phyloP scores from a whole-genome alignment of 2,113 vertebrate genomes.

The Mesembrinibis cayennensis region DNA sequence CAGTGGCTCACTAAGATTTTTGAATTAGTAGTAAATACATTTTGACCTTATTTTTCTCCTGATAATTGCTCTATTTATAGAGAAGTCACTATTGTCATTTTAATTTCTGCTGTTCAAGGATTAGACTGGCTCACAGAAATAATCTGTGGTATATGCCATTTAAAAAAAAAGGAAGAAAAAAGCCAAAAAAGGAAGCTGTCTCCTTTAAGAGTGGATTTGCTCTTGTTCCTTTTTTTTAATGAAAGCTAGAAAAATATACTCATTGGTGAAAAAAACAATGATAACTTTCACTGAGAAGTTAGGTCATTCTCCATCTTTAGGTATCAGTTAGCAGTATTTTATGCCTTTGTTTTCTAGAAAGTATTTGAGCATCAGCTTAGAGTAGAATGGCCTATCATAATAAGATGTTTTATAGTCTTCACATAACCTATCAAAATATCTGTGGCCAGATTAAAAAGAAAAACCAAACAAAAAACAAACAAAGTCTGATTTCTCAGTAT shows the following conservation, averaged over 20 bases:
- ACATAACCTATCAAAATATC: not conserved
- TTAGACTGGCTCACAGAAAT: not conserved
- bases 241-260: not conserved
- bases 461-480: no score
- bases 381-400: not conserved
- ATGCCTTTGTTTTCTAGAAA: not conserved
- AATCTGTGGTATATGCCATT: not conserved
- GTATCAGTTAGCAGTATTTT: not conserved
- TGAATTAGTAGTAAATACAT: conserved; percentile 59
- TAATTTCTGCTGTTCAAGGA: not conserved
- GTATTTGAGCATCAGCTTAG: not conserved
- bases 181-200: not conserved
- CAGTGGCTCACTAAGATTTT: conserved; percentile 54
- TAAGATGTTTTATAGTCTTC: not conserved
- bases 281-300: not conserved
- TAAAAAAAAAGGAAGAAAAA: not conserved
- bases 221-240: not conserved
- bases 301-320: not conserved
- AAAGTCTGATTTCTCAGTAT: not conserved
- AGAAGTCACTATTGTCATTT: conserved; percentile 17
- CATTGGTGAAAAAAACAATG: not conserved
- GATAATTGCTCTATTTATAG: conserved; percentile 44
- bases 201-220: conserved; percentile 3
- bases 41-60: conserved; percentile 58
- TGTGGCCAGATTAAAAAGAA: not conserved